A percentile compares a stretch with the other conserved stretches of the same genome.
phyloP scores from a whole-genome alignment of 2,797 vertebrate genomes.

The Lutjanus campechanus region DNA sequence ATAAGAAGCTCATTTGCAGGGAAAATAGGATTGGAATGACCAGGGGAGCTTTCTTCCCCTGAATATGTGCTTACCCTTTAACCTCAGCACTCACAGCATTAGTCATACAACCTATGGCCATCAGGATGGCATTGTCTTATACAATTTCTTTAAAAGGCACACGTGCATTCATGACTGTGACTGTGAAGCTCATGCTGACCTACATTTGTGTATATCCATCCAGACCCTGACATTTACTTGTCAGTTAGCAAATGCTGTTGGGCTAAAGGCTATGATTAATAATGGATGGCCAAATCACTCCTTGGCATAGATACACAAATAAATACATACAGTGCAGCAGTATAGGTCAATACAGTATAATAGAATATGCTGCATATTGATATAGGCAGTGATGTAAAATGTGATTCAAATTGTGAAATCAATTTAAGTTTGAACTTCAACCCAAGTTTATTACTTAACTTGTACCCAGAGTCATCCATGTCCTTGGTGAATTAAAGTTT shows the following conservation, averaged over 20 bases:
- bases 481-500: background rate
- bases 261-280: constrained; percentile 65
- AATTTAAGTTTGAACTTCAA: constrained; percentile 26
- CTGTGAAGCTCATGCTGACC: constrained; percentile 47
- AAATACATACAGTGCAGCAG: constrained; percentile 27
- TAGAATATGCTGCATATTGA: constrained; percentile 14
- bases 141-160: constrained; percentile 43
- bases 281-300: constrained; percentile 50
- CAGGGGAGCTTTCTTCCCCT: background rate
- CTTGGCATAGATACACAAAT: constrained; percentile 41
- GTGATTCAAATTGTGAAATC: constrained; percentile 30
- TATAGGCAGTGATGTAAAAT: constrained; percentile 22
- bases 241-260: constrained; percentile 48
- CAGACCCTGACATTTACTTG: constrained; percentile 51
- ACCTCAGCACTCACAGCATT: constrained; percentile 43
- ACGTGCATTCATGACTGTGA: constrained; percentile 26
- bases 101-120: constrained; percentile 48
- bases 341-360: constrained; percentile 13
- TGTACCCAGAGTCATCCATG: background rate
- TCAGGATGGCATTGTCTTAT: constrained; percentile 41
- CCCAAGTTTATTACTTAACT: constrained; percentile 11
- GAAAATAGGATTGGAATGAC: constrained; percentile 29
- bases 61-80: constrained; percentile 40
- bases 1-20: constrained; percentile 39
- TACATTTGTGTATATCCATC: constrained; percentile 53